Evolutionary conservation across 2,888 invertebrate genomes (phyloP).

Genomic region (Nomada fabriciana): DNA sequence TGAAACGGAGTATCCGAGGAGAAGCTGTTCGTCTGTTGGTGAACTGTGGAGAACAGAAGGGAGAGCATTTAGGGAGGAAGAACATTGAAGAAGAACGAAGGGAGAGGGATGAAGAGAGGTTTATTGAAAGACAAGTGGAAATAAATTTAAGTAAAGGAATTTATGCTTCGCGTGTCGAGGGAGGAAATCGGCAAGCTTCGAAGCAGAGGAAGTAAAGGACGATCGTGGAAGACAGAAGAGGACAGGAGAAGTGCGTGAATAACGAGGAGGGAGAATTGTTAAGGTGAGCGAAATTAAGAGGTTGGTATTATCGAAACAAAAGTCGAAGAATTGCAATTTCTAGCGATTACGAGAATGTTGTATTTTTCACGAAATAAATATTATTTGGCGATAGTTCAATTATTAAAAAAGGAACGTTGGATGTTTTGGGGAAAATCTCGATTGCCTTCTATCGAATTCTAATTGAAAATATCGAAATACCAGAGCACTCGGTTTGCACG

Average conservation of each 20-base stretch:
- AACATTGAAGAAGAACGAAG: background rate
- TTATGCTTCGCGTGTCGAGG: background rate
- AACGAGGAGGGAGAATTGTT: too few relatives aligned
- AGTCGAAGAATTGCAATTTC: too few relatives aligned
- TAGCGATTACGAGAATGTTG: too few relatives aligned
- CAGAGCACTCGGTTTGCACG: background rate
- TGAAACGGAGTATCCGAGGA: constrained; percentile 12
- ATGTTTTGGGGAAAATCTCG: background rate
- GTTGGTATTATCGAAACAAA: too few relatives aligned
- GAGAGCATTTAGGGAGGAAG: background rate
- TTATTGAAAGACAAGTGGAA: background rate
- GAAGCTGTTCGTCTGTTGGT: background rate
- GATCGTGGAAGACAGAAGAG: too few relatives aligned
- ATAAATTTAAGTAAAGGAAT: background rate
- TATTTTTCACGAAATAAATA: too few relatives aligned
- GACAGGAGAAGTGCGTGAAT: too few relatives aligned
- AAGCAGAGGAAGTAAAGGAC: too few relatives aligned
- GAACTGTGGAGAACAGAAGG: background rate
- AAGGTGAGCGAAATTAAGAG: too few relatives aligned
- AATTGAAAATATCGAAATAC: background rate
- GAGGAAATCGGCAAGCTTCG: background rate
- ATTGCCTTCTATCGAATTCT: background rate
- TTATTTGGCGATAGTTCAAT: too few relatives aligned
- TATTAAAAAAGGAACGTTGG: too few relatives aligned
- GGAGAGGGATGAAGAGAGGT: background rate